These are phyloP conservation scores for Dicroscelio sp. DNA, from an alignment of 2,888 invertebrate species.

Conservation along the genomic window DNA sequence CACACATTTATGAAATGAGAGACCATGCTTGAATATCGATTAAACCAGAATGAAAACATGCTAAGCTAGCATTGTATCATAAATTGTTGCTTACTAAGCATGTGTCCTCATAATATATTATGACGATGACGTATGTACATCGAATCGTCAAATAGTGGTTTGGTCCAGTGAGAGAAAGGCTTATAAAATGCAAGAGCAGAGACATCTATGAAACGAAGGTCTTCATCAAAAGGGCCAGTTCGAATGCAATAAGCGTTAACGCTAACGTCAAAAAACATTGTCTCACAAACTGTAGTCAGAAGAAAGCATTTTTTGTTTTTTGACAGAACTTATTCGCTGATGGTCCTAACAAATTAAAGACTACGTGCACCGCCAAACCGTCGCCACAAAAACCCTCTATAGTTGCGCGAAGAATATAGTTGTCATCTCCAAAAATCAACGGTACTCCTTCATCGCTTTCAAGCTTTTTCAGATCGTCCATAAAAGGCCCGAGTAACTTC, in stretches of 20 bases:
- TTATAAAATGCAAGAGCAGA: conserved; percentile 33
- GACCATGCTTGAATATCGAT: too few species aligned
- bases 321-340: conserved; percentile 55
- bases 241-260: conserved; percentile 60
- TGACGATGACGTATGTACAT: conserved; percentile 54
- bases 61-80: too few species aligned
- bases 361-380: conserved; percentile 76
- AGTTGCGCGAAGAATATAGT: conserved; percentile 64
- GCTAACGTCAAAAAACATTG: conserved; percentile 39
- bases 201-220: conserved; percentile 25
- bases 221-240: not conserved
- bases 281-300: conserved; percentile 33
- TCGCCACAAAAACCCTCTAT: conserved; percentile 75
- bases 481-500: conserved; percentile 72
- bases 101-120: conserved; percentile 44
- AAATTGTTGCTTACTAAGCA: too few species aligned
- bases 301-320: conserved; percentile 41
- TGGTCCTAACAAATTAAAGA: conserved; percentile 73
- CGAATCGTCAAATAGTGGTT: not conserved
- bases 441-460: conserved; percentile 76
- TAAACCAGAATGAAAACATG: too few species aligned
- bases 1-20: too few species aligned
- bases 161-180: conserved; percentile 54
- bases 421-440: not conserved
- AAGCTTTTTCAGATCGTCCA: conserved; percentile 73